Conservation (phyloP, 1,140 invertebrate genomes). For the Vanessa tameamea region DNA sequence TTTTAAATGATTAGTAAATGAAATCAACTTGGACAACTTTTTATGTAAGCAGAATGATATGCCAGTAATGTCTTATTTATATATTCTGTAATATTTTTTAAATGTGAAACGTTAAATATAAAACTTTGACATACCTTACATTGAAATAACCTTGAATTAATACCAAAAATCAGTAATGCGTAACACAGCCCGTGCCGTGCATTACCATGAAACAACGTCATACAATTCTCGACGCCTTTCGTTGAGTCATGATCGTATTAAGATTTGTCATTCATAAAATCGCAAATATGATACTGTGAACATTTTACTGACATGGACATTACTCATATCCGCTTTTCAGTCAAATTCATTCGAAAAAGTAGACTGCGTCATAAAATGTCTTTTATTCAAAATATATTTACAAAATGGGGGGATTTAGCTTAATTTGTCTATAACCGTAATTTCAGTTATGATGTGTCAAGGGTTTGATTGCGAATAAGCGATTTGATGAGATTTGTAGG, state of each 20-base stretch:
- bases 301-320: constrained; percentile 36
- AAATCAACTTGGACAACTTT: too few species aligned
- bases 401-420: not conserved
- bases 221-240: constrained; percentile 55
- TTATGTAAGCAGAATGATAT: too few species aligned
- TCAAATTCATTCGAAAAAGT: constrained; percentile 14
- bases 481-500: constrained; percentile 41
- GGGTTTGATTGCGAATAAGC: not conserved
- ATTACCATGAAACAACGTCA: constrained; percentile 60
- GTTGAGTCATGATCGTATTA: constrained; percentile 67
- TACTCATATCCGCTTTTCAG: constrained; percentile 26
- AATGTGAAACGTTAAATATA: not conserved
- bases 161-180: constrained; percentile 50
- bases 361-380: not conserved
- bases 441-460: not conserved
- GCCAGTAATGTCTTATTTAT: too few species aligned
- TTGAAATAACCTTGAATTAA: constrained; percentile 45
- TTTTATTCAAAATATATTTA: not conserved
- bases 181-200: constrained; percentile 46
- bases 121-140: not conserved
- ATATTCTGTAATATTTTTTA: not conserved
- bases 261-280: constrained; percentile 73
- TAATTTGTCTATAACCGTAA: not conserved
- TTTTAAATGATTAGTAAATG: too few species aligned
- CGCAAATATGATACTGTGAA: constrained; percentile 45